These are phyloP conservation scores for Magallana nippona DNA, from an alignment of 2,888 invertebrate genomes.

Conservation along the genomic window DNA sequence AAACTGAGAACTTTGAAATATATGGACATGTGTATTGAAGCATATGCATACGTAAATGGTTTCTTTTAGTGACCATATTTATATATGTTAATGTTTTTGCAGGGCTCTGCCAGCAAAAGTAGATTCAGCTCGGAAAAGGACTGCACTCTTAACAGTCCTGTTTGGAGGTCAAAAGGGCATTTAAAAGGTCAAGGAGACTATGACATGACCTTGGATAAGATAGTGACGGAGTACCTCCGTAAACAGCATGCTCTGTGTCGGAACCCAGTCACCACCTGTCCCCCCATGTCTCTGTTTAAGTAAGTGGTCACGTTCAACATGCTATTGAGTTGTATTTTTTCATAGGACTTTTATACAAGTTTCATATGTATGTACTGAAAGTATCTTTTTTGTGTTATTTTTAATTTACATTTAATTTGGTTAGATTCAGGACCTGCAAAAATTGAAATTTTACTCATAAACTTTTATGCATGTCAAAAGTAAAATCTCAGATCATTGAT, in stretches of 20 bases:
- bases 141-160: conserved; percentile 55
- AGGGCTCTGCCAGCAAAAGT: conserved; percentile 40
- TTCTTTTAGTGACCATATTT: too few species aligned
- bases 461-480: too few species aligned
- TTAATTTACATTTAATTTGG: too few species aligned
- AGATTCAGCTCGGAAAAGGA: conserved; percentile 57
- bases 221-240: conserved; percentile 96
- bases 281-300: conserved; percentile 92
- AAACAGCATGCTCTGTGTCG: conserved; percentile 99
- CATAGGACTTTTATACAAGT: background rate
- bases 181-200: conserved; percentile 50
- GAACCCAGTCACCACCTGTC: conserved; percentile 98
- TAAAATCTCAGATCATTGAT: too few species aligned
- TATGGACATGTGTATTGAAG: too few species aligned
- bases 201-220: conserved; percentile 86
- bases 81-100: background rate
- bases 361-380: background rate
- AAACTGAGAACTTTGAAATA: too few species aligned
- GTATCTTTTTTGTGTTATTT: too few species aligned
- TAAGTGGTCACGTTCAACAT: conserved; percentile 81
- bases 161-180: conserved; percentile 47
- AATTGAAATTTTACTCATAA: too few species aligned
- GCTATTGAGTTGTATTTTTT: background rate
- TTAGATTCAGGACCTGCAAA: too few species aligned
- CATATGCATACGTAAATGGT: too few species aligned